Evolutionary conservation across 2,797 vertebrate species (phyloP), one percentile per base, ranked within the genome.

Genomic region (Cichlasoma orientale): DNA sequence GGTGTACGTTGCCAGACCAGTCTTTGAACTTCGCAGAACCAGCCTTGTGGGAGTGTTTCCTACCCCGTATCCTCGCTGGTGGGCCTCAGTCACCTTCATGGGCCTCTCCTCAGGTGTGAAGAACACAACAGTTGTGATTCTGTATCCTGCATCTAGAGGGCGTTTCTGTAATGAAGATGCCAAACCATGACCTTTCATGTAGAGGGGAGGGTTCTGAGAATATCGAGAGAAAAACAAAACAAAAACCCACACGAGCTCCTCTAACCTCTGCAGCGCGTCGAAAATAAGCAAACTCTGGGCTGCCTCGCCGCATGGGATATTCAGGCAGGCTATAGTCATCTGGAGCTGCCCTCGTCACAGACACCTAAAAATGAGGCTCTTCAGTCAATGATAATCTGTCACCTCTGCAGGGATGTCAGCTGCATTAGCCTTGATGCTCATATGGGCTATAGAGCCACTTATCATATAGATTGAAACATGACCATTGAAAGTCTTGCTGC

Each of bases 61-160:
- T 18, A 97, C 73, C 13, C 94, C 92, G 11, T 96, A 96, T 18
- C 96, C 96, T 11, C 36, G 82, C 7, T 78, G 72, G 59, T 90
- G 94, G 47, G 95, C 94, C 52, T 95, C 92, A 0, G 72, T 74
- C 75, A 95, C 83, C 2, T 70, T 84, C 89, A 96, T 88, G 1
- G 84, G 44, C 72, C 53, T 92, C 83, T 93, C 89, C 3, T 75
- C 89, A 16, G 91, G 87, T n/a, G 91, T 86, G 72, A 92, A 93
- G 86, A 97, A 96, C 27, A 95, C 82, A 0, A 96, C 54, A 3
- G 93, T 93, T 78, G 94, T 93, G 52, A 95, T 50, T 41, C 82
- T 93, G 82, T 92, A 82, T 14, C 78, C 82, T 2, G 77, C 53
- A 1, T 84, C 58, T 9, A 86, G 55, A 25, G 52, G 84, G 77